Evolutionary conservation across 2,888 invertebrate species (phyloP).

Genomic region (Oscheius onirici): DNA sequence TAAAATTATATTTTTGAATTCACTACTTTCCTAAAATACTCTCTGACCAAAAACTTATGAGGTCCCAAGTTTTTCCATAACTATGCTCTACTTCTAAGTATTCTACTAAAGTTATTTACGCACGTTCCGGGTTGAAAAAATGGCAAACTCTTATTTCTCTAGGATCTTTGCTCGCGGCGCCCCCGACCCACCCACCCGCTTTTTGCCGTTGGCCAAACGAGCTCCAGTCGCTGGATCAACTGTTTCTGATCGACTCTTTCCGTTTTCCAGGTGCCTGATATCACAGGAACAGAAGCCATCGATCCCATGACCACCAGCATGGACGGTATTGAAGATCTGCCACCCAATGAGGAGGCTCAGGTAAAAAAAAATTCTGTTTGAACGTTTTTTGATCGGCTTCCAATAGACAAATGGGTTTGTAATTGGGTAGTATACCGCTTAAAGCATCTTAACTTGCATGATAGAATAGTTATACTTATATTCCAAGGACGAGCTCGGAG

Average conservation of each 20-base stretch:
- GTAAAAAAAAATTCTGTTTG: background rate
- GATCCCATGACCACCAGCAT: constrained; percentile 71
- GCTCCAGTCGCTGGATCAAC: constrained; percentile 16
- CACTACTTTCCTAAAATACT: no score
- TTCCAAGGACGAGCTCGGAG: constrained; percentile 35
- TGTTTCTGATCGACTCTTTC: background rate
- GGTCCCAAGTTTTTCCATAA: background rate
- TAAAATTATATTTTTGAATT: background rate
- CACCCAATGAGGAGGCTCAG: constrained; percentile 43
- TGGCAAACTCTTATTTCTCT: background rate
- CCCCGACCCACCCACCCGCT: constrained; percentile 28
- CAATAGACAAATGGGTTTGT: background rate
- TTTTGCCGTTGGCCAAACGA: constrained; percentile 29
- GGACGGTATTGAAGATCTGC: constrained; percentile 70
- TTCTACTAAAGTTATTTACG: background rate
- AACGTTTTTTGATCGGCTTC: background rate
- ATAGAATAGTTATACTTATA: constrained; percentile 17
- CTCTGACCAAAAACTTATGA: background rate
- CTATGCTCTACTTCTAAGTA: background rate
- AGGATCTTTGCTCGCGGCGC: constrained; percentile 31
- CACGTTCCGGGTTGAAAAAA: background rate
- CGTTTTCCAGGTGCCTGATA: constrained; percentile 65
- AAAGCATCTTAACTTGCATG: constrained; percentile 16
- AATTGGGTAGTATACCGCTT: background rate
- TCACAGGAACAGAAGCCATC: constrained; percentile 67